Base-by-base conservation (phyloP, 2,888 invertebrate species). In the Scaptomyza parva region DNA sequence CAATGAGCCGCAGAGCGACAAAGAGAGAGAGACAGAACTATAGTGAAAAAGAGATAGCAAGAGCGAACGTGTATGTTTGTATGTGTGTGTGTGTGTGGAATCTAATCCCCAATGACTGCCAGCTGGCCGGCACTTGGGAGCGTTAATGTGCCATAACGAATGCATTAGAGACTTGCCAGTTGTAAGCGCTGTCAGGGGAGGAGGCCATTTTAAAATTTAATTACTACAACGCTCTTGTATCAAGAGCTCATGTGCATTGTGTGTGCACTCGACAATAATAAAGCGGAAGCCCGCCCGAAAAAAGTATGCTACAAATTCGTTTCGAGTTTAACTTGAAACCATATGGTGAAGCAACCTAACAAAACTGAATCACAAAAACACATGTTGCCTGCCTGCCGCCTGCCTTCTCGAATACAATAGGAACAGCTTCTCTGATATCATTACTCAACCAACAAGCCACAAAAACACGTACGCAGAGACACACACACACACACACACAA, bases 71-170 rank as follows among this genome's bases (percentile, higher is more conserved):
- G 11, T 20, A 11, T 14, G 39, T 4, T 4, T 20, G 14, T 14
- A 17, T 3, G 11, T 9, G 22, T 6, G 22, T 14, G 4, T 30
- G 30, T 47, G 30, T 20, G 22, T 22, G 35, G 47, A 41, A 44
- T 40, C 41, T 60, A 81, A 70, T 81, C 81, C 82, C 82, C 51
- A 77, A 63, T 58, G 85, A 67, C 52, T 66, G 83, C 60, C 79
- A 74, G 78, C 63, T 78, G 65, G 61, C 60, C 62, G 68, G 59
- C 81, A 74, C 69, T 79, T 72, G 74, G 81, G 81, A 79, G 64
- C 80, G 85, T 80, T 84, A 86, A 86, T 84, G 82, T 84, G 85
- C 79, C 87, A 78, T 84, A 86, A 79, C 85, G 76, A 84, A 85
- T 86, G 82, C 85, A 86, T 84, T 86, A 81, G 86, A 78, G 81